Evolutionary conservation across 2,888 invertebrate species (phyloP).

Genomic region (Cecidostiba fungosa): DNA sequence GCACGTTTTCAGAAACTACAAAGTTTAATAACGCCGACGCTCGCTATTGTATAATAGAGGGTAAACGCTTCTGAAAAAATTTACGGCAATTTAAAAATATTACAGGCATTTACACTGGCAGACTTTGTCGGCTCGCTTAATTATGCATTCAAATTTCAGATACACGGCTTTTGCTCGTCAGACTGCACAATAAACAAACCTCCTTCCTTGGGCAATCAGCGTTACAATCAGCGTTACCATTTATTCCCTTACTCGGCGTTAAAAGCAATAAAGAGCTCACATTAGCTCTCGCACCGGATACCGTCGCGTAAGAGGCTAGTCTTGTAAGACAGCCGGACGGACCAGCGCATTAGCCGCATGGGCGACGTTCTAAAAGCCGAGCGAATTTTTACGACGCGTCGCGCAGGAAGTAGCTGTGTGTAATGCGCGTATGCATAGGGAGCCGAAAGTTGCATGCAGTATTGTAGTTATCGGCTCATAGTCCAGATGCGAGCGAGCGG

Average conservation of each 20-base stretch:
- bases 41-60: no score
- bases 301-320: conserved; percentile 65
- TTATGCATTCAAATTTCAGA: conserved; percentile 19
- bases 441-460: no score
- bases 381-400: conserved; percentile 39
- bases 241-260: background rate
- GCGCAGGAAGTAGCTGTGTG: background rate
- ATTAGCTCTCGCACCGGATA: conserved; percentile 11
- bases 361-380: background rate
- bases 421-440: no score
- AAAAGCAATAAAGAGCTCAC: conserved; percentile 40
- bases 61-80: background rate
- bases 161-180: background rate
- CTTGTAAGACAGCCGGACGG: conserved; percentile 63
- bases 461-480: conserved; percentile 6
- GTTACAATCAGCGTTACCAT: background rate
- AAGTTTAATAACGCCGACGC: background rate
- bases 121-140: conserved; percentile 2
- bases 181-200: conserved; percentile 4
- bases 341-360: conserved; percentile 24
- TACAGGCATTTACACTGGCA: background rate
- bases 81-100: background rate
- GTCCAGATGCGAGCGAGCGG: conserved; percentile 37
- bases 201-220: background rate
- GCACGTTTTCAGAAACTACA: no score